Evolutionary conservation across 2,888 invertebrate species (phyloP).

Genomic region (Pyrgus malvae): DNA sequence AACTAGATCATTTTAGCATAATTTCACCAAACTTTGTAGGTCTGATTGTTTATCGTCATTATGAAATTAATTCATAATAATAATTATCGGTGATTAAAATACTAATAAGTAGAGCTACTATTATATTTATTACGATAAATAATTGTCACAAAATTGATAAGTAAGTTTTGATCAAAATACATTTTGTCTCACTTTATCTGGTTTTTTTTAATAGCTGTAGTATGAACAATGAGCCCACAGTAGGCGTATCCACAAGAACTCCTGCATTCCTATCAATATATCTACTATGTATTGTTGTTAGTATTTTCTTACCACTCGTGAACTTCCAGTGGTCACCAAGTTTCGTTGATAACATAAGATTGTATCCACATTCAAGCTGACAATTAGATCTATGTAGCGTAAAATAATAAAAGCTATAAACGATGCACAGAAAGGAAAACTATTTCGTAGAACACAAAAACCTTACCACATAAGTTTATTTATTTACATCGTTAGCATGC

Average conservation of each 20-base stretch:
- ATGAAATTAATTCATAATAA: no score
- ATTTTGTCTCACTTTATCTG: no score
- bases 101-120: no score
- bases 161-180: no score
- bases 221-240: constrained; percentile 2
- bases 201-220: background rate
- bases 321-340: constrained; percentile 19
- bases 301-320: constrained; percentile 34
- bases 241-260: background rate
- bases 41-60: no score
- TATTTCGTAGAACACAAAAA: constrained; percentile 40
- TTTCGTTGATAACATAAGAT: constrained; percentile 18
- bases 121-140: no score
- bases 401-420: constrained; percentile 49
- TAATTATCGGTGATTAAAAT: no score
- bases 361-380: constrained; percentile 21
- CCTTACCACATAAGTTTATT: constrained; percentile 38
- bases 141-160: no score
- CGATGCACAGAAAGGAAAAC: constrained; percentile 51
- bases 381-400: constrained; percentile 36
- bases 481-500: constrained; percentile 51
- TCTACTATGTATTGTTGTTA: background rate
- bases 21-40: no score
- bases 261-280: background rate
- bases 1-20: no score